Evolutionary conservation across 2,888 invertebrate genomes (phyloP).

Genomic region (Heterodera filipjevi): DNA sequence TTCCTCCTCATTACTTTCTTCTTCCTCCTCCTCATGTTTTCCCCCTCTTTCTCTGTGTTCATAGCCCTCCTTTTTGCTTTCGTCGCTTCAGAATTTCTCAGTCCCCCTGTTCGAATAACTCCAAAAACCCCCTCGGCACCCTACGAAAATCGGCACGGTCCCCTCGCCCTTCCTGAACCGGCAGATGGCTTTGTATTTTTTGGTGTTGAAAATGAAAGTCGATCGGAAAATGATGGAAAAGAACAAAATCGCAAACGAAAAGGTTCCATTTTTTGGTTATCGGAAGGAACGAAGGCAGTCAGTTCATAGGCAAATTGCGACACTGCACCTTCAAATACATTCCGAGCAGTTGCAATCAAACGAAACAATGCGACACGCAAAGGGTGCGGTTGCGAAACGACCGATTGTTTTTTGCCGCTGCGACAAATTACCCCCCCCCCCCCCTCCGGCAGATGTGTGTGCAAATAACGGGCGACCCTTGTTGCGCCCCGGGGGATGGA

Average conservation of each 20-base stretch:
- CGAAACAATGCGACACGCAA: constrained; percentile 22
- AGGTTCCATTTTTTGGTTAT: background rate
- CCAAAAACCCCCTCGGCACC: background rate
- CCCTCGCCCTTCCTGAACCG: background rate
- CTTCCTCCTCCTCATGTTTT: background rate
- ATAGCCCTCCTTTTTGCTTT: background rate
- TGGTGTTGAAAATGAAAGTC: background rate
- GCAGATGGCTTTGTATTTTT: background rate
- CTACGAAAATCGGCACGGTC: background rate
- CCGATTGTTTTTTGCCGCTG: background rate
- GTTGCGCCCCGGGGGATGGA: constrained; percentile 36
- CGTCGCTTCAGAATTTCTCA: background rate
- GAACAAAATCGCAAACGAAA: background rate
- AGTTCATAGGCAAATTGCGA: background rate
- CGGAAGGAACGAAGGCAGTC: background rate
- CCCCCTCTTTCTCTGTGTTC: background rate
- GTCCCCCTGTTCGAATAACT: background rate
- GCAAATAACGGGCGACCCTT: constrained; percentile 34
- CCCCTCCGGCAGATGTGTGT: constrained; percentile 31
- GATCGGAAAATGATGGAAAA: background rate
- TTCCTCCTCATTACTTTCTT: background rate
- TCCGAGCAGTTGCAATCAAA: constrained; percentile 28
- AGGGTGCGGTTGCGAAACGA: background rate
- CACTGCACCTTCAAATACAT: constrained; percentile 31
- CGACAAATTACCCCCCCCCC: background rate